These are phyloP conservation scores for Dryomyza anilis DNA, from an alignment of 2,888 invertebrate genomes.

Conservation along the genomic window DNA sequence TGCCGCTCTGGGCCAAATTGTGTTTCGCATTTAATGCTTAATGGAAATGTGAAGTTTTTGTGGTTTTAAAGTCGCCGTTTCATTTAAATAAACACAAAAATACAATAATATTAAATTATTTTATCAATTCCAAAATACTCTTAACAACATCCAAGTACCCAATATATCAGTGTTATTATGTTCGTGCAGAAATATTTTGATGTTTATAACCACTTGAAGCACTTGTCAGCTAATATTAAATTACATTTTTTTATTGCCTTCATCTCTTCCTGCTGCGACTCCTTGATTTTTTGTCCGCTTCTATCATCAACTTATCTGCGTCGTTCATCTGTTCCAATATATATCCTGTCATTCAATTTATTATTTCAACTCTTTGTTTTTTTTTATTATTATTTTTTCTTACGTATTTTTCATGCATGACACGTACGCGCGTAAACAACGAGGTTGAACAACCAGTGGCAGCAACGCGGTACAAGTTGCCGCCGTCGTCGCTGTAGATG, in stretches of 20 bases:
- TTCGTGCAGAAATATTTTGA: too few relatives aligned
- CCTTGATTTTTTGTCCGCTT: neutral
- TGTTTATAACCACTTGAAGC: too few relatives aligned
- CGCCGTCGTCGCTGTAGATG: neutral
- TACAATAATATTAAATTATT: too few relatives aligned
- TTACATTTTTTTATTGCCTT: neutral
- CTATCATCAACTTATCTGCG: slow-evolving; percentile 2
- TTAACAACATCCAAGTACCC: too few relatives aligned
- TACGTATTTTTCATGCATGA: slow-evolving; percentile 42
- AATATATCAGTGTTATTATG: too few relatives aligned
- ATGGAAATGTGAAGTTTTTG: neutral
- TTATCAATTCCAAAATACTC: too few relatives aligned
- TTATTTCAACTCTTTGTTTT: slow-evolving; percentile 44
- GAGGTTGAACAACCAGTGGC: slow-evolving; percentile 37
- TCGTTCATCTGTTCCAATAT: slow-evolving; percentile 5
- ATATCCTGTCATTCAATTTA: slow-evolving; percentile 40
- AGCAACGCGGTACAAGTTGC: slow-evolving; percentile 20
- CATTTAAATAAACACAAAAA: neutral
- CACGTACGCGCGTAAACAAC: slow-evolving; percentile 47
- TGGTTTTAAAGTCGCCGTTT: neutral
- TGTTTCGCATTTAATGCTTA: neutral
- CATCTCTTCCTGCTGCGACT: neutral
- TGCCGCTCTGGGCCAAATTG: neutral
- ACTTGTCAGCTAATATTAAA: too few relatives aligned
- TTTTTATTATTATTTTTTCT: neutral